Percentiles rank a stretch among this genome's conserved stretches.
phyloP scores from a whole-genome alignment of 2,888 invertebrate species.

The Petrolisthes manimaculis region DNA sequence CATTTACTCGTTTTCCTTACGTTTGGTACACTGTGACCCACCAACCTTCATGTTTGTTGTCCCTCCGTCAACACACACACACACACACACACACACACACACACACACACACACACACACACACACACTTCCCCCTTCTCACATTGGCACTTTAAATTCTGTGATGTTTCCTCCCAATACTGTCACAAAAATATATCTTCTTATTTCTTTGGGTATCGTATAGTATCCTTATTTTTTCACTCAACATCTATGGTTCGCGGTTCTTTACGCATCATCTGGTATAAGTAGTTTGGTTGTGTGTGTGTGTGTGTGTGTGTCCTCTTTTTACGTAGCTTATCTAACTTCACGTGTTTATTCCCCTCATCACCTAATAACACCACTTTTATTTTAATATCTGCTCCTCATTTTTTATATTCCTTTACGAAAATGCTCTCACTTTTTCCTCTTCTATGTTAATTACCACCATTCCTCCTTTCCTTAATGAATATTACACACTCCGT shows the following conservation, averaged over 20 bases:
- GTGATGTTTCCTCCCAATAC: neutral
- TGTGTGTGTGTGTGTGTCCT: neutral
- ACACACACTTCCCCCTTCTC: neutral
- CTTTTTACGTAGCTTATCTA: neutral
- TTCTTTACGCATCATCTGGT: neutral
- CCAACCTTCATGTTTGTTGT: neutral
- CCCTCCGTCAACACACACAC: constrained; percentile 2
- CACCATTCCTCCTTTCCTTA: neutral
- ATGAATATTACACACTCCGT: neutral
- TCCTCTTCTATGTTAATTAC: neutral
- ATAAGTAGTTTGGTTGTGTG: neutral
- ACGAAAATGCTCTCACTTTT: neutral
- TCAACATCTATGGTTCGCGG: no score
- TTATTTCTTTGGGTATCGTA: neutral
- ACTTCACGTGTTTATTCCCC: neutral
- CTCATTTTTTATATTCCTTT: neutral
- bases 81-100: constrained; percentile 15
- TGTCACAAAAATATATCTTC: neutral
- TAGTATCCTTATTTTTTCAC: no score
- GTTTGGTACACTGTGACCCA: neutral
- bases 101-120: neutral
- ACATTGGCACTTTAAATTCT: neutral
- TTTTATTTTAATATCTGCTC: neutral
- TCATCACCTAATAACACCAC: neutral
- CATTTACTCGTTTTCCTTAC: neutral